Evolutionary conservation across 2,113 vertebrate species (phyloP), one percentile per base, ranked within the genome.

Genomic region (Crotophaga sulcirostris): DNA sequence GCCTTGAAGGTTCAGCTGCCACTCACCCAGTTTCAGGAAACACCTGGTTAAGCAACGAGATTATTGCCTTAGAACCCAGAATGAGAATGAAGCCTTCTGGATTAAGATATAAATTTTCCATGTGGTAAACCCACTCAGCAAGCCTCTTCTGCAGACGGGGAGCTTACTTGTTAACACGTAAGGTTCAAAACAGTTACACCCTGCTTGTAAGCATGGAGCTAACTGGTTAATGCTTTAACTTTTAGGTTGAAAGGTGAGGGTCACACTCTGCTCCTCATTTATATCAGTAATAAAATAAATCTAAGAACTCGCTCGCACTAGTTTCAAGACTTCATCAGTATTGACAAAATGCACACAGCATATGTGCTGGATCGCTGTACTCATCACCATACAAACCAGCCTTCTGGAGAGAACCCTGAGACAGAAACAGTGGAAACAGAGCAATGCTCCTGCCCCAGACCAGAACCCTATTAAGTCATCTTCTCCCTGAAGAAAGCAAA

Each of bases 1-100:
- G 94, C 99, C 99, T 95, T 99, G 99, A 47, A 99, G 98, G 95
- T 98, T 99, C 83, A 99, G 98, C 97, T 99, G 99, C 99, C 99
- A 99, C 94, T 99, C 99, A 2, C 99, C 99, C 72, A 99, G 97
- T 47, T 99, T 99, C 97, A 99, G 97, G 96, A 99, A 99, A 96
- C 99, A 99, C 94, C 99, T 99, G 96, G 34, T 73, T 92, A 95
- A 70, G 87, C 63, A 92, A 97, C 88, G 72, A 33, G 36, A 89
- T 90, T 78, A 91, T 54, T 75, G 66, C 77, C 38, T 89, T 51
- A 83, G 79, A 84, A 91, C 13, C 38, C 12, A 31, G 55, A 86
- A 67, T 34, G 52, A 78, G 77, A 89, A 62, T 0, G 31, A 85
- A 93, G 42, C 45, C 47, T 60, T 51, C 69, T 66, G 38, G 44